Evolutionary conservation across 2,113 vertebrate species (phyloP).

Genomic region (Zosterops lateralis): DNA sequence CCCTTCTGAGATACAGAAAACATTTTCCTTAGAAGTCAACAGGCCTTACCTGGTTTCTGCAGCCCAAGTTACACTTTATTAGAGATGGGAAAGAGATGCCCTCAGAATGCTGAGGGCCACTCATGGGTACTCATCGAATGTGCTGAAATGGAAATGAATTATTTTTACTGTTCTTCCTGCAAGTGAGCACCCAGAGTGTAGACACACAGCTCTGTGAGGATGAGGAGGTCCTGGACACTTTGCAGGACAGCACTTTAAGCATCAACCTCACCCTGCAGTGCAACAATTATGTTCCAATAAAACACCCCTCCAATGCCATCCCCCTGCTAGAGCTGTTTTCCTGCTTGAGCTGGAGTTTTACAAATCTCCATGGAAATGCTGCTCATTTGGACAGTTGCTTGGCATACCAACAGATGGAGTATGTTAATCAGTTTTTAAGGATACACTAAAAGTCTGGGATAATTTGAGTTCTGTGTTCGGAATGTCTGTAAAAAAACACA

Average conservation of each 20-base stretch:
- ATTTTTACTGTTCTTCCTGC: background rate
- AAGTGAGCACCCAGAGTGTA: background rate
- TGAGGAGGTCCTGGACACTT: background rate
- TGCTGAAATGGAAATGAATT: background rate
- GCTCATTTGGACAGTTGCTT: slow-evolving; percentile 1
- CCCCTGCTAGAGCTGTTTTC: background rate
- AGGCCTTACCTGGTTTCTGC: background rate
- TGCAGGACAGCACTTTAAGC: background rate
- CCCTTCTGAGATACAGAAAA: background rate
- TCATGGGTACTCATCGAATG: fast-evolving
- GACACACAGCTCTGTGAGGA: background rate
- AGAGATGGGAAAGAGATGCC: too few species aligned
- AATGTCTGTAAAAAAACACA: background rate
- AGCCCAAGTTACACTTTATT: background rate
- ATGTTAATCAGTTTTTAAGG: background rate
- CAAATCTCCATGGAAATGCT: background rate
- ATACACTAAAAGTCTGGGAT: background rate
- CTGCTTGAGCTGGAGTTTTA: background rate
- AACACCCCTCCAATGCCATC: background rate
- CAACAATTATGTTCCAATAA: fast-evolving
- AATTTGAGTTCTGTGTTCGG: background rate
- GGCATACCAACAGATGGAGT: slow-evolving; percentile 48
- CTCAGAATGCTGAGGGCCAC: background rate
- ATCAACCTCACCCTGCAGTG: background rate
- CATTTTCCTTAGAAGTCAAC: background rate